phyloP scores from a whole-genome alignment of 1,140 invertebrate genomes.

The Bombus waltoni region DNA sequence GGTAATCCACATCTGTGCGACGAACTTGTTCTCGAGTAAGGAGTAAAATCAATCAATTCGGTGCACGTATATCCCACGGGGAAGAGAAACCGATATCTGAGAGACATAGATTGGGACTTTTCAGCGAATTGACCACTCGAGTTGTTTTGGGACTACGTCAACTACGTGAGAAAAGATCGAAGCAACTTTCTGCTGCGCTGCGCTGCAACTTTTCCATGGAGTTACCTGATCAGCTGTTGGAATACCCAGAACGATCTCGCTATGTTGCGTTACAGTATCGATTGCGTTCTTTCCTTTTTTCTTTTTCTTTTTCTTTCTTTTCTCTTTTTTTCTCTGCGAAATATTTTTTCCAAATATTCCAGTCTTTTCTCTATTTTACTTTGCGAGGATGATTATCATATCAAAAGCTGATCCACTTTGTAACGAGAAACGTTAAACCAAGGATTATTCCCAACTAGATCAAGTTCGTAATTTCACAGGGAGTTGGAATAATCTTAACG shows the following conservation, averaged over 20 bases:
- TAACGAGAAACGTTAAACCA: background rate
- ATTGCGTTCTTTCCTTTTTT: background rate
- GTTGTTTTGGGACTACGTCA: slow-evolving; percentile 36
- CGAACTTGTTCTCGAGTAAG: slow-evolving; percentile 18
- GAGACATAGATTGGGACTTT: slow-evolving; percentile 39
- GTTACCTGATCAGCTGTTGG: background rate
- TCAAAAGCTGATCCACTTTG: background rate
- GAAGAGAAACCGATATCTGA: slow-evolving; percentile 45
- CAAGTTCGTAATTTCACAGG: background rate
- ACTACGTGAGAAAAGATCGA: slow-evolving; percentile 46
- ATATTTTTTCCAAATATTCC: background rate
- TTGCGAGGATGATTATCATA: background rate
- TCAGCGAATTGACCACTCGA: slow-evolving; percentile 55
- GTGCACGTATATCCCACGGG: slow-evolving; percentile 30
- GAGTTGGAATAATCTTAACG: background rate
- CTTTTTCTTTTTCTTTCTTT: too few relatives aligned
- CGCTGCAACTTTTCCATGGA: background rate
- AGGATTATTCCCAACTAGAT: background rate
- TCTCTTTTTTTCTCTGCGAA: too few relatives aligned
- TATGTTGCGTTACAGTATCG: background rate
- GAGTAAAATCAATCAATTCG: slow-evolving; percentile 60
- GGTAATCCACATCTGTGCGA: slow-evolving; percentile 35
- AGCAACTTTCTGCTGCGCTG: background rate
- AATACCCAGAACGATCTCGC: background rate
- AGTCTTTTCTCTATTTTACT: background rate